These are phyloP conservation scores for Epiblema foenella DNA, from an alignment of 2,888 invertebrate genomes.

Conservation along the genomic window DNA sequence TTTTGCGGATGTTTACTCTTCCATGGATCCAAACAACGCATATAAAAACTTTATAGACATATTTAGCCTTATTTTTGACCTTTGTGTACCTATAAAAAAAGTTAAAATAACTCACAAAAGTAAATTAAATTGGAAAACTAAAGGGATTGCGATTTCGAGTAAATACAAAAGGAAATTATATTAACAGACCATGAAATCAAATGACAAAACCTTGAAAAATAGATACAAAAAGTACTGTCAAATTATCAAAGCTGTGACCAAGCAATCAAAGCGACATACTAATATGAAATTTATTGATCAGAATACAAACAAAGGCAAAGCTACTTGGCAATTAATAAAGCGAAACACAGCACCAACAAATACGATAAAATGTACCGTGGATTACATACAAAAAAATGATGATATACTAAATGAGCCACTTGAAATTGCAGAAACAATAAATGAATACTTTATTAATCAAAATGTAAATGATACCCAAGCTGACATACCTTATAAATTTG, in stretches of 20 bases:
- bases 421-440: no score
- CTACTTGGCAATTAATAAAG: conserved; percentile 13
- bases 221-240: conserved; percentile 8
- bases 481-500: no score
- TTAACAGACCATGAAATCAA: not conserved
- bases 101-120: not conserved
- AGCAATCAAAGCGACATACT: not conserved
- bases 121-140: conserved; percentile 17
- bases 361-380: conserved; percentile 3
- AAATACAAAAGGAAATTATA: conserved; percentile 3
- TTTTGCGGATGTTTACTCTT: conserved; percentile 6
- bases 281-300: conserved; percentile 3
- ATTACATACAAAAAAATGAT: not conserved
- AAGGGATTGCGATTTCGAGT: not conserved
- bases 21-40: not conserved
- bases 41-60: conserved; percentile 4
- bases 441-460: no score
- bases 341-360: not conserved
- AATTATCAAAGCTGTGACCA: conserved; percentile 1
- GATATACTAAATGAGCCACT: not conserved
- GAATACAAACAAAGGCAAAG: conserved; percentile 12
- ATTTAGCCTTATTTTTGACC: no score
- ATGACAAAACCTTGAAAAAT: not conserved
- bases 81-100: no score
- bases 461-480: no score